These are phyloP conservation scores for Cynaeus angustus DNA, from an alignment of 2,888 invertebrate genomes.

Conservation along the genomic window DNA sequence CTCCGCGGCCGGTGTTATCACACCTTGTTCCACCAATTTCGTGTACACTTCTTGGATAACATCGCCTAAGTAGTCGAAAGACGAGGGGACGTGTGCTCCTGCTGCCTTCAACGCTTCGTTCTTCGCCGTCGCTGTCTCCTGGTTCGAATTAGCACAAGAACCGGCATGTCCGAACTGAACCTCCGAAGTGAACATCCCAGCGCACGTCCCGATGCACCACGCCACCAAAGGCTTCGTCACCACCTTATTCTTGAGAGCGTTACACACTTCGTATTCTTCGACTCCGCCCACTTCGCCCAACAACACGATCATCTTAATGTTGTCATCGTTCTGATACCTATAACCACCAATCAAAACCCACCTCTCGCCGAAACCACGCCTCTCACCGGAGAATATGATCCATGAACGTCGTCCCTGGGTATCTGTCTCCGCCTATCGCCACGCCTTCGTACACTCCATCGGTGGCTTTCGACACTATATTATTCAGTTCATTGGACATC, in stretches of 20 bases:
- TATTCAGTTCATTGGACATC: slow-evolving; percentile 99
- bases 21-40: slow-evolving; percentile 85
- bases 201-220: slow-evolving; percentile 94
- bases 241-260: slow-evolving; percentile 84
- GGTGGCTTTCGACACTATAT: slow-evolving; percentile 96
- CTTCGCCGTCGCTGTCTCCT: slow-evolving; percentile 94
- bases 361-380: background rate
- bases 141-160: slow-evolving; percentile 92
- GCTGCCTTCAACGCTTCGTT: slow-evolving; percentile 87
- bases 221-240: slow-evolving; percentile 97
- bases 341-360: background rate
- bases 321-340: slow-evolving; percentile 81
- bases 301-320: slow-evolving; percentile 95
- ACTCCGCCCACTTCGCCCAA: slow-evolving; percentile 99
- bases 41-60: slow-evolving; percentile 84
- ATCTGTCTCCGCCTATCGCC: slow-evolving; percentile 97
- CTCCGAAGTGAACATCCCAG: slow-evolving; percentile 88
- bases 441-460: slow-evolving; percentile 98
- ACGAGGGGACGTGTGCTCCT: slow-evolving; percentile 93
- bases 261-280: slow-evolving; percentile 97
- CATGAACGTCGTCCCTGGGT: slow-evolving; percentile 98
- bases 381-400: slow-evolving; percentile 90
- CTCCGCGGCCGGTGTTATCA: slow-evolving; percentile 91
- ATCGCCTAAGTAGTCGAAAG: slow-evolving; percentile 92
- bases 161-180: slow-evolving; percentile 99